Evolutionary conservation across 2,113 vertebrate genomes (phyloP), one percentile per base, ranked within the genome.

Genomic region (Heterocephalus glaber): DNA sequence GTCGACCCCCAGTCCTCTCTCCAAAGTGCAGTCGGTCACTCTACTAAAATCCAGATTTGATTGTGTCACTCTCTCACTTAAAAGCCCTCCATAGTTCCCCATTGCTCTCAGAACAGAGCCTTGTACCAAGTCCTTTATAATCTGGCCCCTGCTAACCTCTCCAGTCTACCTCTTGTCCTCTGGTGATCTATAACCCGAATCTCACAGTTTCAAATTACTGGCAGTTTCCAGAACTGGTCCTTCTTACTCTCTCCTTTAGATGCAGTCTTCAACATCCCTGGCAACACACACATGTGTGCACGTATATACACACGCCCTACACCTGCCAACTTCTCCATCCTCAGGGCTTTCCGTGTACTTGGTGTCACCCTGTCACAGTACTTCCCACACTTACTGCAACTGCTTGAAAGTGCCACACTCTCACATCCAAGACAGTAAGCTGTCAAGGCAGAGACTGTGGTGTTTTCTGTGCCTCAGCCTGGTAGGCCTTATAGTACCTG

Each of bases 1-100:
- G 3, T 30, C 80, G 86, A 30, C 68, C 20, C 49, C 49, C 13
- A 38, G 0, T 22, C 33, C 4, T 72, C 41, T 89, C 72, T 92
- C 12, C 66, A 79, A 22, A 24, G 61, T 86, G n/a, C 26, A 86
- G 44, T 56, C 35, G 74, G n/a, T 28, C 24, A 52, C 20, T 86
- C 83, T 92, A 60, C 83, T 80, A 95, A 88, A 92, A 88, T 70
- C 49, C 35, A 83, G 52, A 66, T 61, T 54, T 17, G 19, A 49
- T 61, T 35, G 47, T 82, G 28, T 38, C 5, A 3, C 11, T 49
- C 19, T 86, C 19, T 30, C 60, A 49, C 17, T 66, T 77, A 10
- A 38, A 65, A 88, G 17, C 49, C 60, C 77, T 77, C n/a, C 2
- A 0, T 7, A 80, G 54, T 19, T 82, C 85, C 77, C 49, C 72